Base-by-base conservation (phyloP, 2,888 invertebrate species). In the Liopterus haemorrhoidalis region DNA sequence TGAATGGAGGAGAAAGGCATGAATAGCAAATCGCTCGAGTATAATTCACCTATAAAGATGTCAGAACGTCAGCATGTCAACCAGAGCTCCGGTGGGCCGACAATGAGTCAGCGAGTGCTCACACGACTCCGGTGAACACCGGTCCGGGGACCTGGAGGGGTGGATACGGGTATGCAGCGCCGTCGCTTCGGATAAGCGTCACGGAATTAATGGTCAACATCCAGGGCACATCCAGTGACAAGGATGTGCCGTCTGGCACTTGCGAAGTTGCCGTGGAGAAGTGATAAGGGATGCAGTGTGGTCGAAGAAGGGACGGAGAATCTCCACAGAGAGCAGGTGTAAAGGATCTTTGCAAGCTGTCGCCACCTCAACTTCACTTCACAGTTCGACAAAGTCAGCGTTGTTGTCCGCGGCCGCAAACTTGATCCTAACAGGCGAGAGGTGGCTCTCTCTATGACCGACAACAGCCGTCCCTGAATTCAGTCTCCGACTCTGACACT, bases 331-430 rank as follows among this genome's bases (percentile, higher is more conserved):
- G 48, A 55, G 55, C 59, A 59, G 59, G 59, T 59, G 57, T 54
- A 53, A 56, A 57, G 53, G 54, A 59, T 57, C 53, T 50, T 45
- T 50, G 49, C 54, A 51, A 58, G 57, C 52, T 59, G 57, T 54
- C 53, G 49, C 53, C 51, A 44, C 30, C 46, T 45, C 49, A 49
- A 48, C 52, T 39, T 33, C 39, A 38, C 42, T 43, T 15, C 41
- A 14, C 22, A 41, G 27, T 24, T 37, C 20, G 14, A 8, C 37
- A 22, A 32, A 11, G 11, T 2, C 18, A 15, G n/a, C 19, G 8
- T 8, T 18, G 19, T 33, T 33, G 19, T 18, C n/a, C n/a, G n/a
- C n/a, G n/a, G n/a, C n/a, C n/a, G n/a, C n/a, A n/a, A n/a, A n/a
- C n/a, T n/a, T n/a, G n/a, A n/a, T n/a, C n/a, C n/a, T n/a, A n/a